Percentiles rank a stretch among this genome's conserved stretches.
Evolutionary conservation across 2,888 invertebrate species (phyloP).

Genomic region (Phorcus lineatus): DNA sequence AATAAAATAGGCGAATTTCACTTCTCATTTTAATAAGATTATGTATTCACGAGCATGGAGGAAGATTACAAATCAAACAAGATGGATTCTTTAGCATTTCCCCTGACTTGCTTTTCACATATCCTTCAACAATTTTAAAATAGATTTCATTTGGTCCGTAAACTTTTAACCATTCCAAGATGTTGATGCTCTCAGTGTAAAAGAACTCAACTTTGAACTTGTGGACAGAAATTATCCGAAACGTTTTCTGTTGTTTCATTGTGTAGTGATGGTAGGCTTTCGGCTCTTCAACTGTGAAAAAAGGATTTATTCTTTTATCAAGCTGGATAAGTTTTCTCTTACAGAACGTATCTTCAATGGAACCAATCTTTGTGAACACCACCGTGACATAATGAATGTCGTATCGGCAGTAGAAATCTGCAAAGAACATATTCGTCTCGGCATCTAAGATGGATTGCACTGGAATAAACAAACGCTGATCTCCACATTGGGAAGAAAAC

Average conservation of each 20-base stretch:
- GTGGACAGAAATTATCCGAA: neutral
- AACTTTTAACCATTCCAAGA: neutral
- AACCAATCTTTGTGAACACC: constrained; percentile 46
- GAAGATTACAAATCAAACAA: neutral
- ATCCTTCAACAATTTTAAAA: constrained; percentile 16
- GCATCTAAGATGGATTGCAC: constrained; percentile 20
- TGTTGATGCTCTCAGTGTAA: constrained; percentile 41
- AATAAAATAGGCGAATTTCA: too few relatives aligned
- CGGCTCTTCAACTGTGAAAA: constrained; percentile 24
- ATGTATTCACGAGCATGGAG: neutral
- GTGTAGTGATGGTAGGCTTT: neutral
- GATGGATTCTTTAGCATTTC: constrained; percentile 34
- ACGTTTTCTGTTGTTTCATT: neutral
- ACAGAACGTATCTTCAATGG: constrained; percentile 35
- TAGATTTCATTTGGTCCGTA: neutral
- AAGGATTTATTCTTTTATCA: constrained; percentile 32
- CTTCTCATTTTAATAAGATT: too few relatives aligned
- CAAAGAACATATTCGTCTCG: constrained; percentile 62
- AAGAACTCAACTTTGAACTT: constrained; percentile 38
- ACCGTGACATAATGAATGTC: constrained; percentile 69
- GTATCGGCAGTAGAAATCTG: constrained; percentile 73
- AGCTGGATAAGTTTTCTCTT: constrained; percentile 27
- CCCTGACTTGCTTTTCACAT: constrained; percentile 24
- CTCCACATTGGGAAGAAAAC: constrained; percentile 40
- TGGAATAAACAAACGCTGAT: constrained; percentile 34